phyloP scores from a whole-genome alignment of 2,888 invertebrate species.

The Gandaritis pyraliata region DNA sequence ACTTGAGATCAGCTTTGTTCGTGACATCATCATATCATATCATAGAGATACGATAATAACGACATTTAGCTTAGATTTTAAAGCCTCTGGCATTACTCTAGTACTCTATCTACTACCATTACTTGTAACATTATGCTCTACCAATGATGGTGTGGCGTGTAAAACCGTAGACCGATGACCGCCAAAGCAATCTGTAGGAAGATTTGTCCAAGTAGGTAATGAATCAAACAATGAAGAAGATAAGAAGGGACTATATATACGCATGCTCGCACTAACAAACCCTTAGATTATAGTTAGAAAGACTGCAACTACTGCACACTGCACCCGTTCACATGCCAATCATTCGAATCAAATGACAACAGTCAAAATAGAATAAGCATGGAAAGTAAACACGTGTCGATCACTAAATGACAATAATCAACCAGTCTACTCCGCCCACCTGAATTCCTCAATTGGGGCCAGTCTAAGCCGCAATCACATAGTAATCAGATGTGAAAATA shows the following conservation, averaged over 20 bases:
- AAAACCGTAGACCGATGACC: too few relatives aligned
- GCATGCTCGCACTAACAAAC: too few relatives aligned
- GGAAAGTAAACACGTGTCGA: slow-evolving; percentile 46
- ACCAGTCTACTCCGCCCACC: slow-evolving; percentile 52
- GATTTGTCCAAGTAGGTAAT: too few relatives aligned
- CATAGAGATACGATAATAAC: not conserved
- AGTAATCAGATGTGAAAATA: slow-evolving; percentile 15
- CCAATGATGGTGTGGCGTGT: too few relatives aligned
- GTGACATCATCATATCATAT: slow-evolving; percentile 13
- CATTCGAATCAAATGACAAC: slow-evolving; percentile 18
- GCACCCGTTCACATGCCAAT: slow-evolving; percentile 21
- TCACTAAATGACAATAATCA: slow-evolving; percentile 57
- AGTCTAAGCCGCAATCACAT: slow-evolving; percentile 21
- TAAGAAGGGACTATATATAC: too few relatives aligned
- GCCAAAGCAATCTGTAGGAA: too few relatives aligned
- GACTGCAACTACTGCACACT: slow-evolving; percentile 12
- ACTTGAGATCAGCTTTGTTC: slow-evolving; percentile 36
- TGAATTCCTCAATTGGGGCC: slow-evolving; percentile 51
- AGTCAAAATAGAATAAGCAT: slow-evolving; percentile 16
- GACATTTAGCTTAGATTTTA: not conserved
- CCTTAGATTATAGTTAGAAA: too few relatives aligned
- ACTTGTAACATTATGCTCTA: too few relatives aligned
- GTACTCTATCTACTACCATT: too few relatives aligned
- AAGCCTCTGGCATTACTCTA: not conserved
- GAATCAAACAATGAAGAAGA: too few relatives aligned